Evolutionary conservation across 1,140 invertebrate species (phyloP).

Genomic region (Ceratina calcarata): DNA sequence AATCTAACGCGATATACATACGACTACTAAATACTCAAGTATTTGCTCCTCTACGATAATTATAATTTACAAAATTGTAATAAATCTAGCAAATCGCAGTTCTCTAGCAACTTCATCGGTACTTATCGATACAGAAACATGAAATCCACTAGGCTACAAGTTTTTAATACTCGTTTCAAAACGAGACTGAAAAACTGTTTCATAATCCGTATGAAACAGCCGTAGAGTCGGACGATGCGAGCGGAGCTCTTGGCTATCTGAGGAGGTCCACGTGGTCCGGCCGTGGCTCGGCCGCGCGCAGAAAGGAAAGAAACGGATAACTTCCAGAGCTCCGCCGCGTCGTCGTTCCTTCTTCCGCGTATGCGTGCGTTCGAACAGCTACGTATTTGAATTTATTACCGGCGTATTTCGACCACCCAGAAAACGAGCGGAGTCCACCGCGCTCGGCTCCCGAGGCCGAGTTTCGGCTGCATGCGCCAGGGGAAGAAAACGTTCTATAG

Average conservation of each 20-base stretch:
- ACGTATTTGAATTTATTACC: conserved; percentile 55
- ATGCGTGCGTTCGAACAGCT: conserved; percentile 34
- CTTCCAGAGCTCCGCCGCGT: conserved; percentile 17
- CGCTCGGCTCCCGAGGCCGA: conserved; percentile 51
- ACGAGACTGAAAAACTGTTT: neutral
- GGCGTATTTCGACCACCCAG: conserved; percentile 59
- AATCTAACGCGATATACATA: neutral
- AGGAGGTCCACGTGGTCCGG: conserved; percentile 5
- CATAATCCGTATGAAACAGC: conserved; percentile 6
- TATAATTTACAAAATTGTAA: no score
- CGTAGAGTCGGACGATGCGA: neutral
- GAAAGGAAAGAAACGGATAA: conserved; percentile 19
- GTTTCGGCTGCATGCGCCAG: conserved; percentile 46
- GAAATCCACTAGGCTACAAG: no score
- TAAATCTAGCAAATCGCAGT: no score
- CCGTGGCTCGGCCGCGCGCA: neutral
- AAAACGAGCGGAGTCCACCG: conserved; percentile 50
- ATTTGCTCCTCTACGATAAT: no score
- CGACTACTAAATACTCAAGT: no score
- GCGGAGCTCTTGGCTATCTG: neutral
- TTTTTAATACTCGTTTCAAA: no score
- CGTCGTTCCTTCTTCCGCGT: conserved; percentile 49
- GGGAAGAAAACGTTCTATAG: conserved; percentile 65
- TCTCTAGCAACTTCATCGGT: no score
- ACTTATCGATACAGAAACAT: no score